Base-by-base conservation (phyloP, 1,140 invertebrate genomes). In the Atopsyche davidsoni region DNA sequence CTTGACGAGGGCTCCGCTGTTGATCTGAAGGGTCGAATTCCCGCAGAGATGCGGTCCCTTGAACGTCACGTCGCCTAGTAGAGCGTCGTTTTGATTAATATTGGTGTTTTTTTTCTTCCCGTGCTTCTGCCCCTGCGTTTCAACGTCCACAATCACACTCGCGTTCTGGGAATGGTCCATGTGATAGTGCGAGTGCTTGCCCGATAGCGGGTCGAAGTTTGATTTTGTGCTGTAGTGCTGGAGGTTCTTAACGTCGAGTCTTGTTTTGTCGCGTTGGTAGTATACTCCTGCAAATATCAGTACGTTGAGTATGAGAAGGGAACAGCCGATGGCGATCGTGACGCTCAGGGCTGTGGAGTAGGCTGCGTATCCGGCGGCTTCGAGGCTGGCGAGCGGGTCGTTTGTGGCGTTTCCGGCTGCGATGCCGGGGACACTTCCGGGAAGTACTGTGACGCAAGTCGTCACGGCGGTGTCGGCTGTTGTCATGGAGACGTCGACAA, bases 241-340 rank as follows among this genome's bases (percentile, higher is more conserved):
- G 58, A 56, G 67, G 72, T 51, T 70, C 57, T 75, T 72, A 1
- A 66, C 73, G 45, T 79, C 75, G 7, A 82, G 75, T 45, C 83
- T 73, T 3, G 84, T 82, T 67, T 89, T 88, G 62, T 92, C 87
- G 18, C 87, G 67, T 61, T 91, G 89, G 68, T 92, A 92, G 65
- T 90, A 92, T 0, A 92, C 86, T 0, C 78, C 87, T 16, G 87
- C 87, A 60, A 92, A 92, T 59, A 92, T 89, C 9, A 92, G 74
- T 13, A 92, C 82, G 67, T 94, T 92, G n/a, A 92, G 66, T 43
- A 92, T 85, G 7, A 92, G 74, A 2, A 95, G 69, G 1, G 86
- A 87, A 61, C 89, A 92, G 11, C 91, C 91, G 17, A 94, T 89
- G 1, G 88, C 88, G 51, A 94, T 89, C 2, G 89, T 92, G 1